Conservation (phyloP, 2,888 invertebrate species). For the Clepsis dumicolana region DNA sequence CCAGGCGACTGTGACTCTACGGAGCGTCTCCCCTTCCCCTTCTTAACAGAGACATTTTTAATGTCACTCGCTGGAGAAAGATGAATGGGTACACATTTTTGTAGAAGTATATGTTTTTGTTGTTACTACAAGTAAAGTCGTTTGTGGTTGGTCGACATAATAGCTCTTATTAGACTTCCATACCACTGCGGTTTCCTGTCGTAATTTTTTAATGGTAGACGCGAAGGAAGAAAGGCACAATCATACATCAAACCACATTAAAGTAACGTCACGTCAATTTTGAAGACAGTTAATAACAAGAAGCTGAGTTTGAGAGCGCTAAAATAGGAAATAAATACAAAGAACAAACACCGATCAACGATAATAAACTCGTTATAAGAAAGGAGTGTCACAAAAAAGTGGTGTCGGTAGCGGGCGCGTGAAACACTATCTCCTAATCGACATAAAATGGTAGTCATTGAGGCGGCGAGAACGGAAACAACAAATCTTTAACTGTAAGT, state of each 20-base stretch:
- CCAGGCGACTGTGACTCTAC: constrained; percentile 73
- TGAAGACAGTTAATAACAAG: constrained; percentile 50
- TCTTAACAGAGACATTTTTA: constrained; percentile 83
- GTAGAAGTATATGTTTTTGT: constrained; percentile 81
- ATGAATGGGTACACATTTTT: constrained; percentile 83
- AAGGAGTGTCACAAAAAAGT: constrained; percentile 81
- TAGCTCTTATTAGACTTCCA: constrained; percentile 73
- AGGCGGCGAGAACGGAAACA: constrained; percentile 83
- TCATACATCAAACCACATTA: constrained; percentile 23
- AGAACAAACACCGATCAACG: constrained; percentile 70
- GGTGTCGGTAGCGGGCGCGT: constrained; percentile 82
- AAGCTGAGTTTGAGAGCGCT: constrained; percentile 59
- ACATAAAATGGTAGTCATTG: constrained; percentile 85
- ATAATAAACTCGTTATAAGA: constrained; percentile 82
- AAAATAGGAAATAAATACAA: constrained; percentile 59
- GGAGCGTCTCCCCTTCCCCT: constrained; percentile 75
- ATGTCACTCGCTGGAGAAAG: constrained; percentile 82
- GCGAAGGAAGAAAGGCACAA: constrained; percentile 23
- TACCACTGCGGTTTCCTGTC: constrained; percentile 75
- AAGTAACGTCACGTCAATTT: constrained; percentile 2
- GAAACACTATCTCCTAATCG: constrained; percentile 85
- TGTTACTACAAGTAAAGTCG: constrained; percentile 72
- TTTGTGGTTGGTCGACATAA: constrained; percentile 80
- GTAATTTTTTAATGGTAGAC: constrained; percentile 52
- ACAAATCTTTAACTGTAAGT: constrained; percentile 80